A percentile compares a stretch with the other conserved stretches of the same genome.
Evolutionary conservation across 2,888 invertebrate genomes (phyloP).

Genomic region (Rotaria macrura): DNA sequence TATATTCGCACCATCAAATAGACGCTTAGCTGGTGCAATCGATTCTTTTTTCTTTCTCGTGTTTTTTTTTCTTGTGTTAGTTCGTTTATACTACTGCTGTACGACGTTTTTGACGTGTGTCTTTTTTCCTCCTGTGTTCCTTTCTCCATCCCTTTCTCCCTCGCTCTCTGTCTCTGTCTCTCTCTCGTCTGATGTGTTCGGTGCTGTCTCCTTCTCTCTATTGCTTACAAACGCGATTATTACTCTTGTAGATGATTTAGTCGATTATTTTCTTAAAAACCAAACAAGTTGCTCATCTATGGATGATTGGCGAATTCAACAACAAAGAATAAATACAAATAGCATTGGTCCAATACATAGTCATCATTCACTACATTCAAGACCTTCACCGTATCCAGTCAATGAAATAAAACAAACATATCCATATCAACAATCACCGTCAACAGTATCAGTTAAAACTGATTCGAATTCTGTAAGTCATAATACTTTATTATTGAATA

Average conservation of each 20-base stretch:
- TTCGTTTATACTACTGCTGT: neutral
- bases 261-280: neutral
- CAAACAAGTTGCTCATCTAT: neutral
- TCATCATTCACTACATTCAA: neutral
- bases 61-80: neutral
- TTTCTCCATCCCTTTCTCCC: neutral
- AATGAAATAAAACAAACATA: neutral
- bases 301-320: neutral
- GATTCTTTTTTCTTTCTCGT: neutral
- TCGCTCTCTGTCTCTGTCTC: neutral
- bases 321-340: neutral
- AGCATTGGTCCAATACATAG: neutral
- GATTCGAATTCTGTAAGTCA: neutral
- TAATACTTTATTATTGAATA: neutral
- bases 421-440: neutral
- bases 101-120: constrained; percentile 6
- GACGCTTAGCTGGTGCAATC: neutral
- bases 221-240: constrained; percentile 8
- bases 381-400: neutral
- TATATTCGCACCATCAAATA: neutral
- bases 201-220: neutral
- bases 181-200: neutral
- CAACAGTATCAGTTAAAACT: neutral
- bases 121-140: neutral
- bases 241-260: neutral